A percentile compares a stretch with the other conserved stretches of the same genome.
Conservation (phyloP, 2,113 vertebrate species). For the Proterorhinus semilunaris region DNA sequence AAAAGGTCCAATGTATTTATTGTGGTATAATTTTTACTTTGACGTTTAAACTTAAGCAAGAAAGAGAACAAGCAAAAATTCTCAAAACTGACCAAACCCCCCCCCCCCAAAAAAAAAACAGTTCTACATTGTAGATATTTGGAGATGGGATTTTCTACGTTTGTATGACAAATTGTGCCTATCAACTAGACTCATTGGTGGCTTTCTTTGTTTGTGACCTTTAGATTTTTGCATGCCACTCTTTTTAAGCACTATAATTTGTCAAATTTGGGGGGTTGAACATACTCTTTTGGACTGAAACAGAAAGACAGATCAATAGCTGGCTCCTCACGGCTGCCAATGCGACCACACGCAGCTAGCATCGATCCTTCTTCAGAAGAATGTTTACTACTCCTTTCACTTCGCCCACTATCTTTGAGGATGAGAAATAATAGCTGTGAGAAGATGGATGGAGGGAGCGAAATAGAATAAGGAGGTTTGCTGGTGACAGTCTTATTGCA, state of each 20-base stretch:
- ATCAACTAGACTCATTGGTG: background rate
- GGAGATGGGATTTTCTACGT: background rate
- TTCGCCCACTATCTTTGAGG: slow-evolving; percentile 31
- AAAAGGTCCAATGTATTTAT: too few relatives aligned
- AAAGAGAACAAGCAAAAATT: too few relatives aligned
- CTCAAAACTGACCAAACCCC: too few relatives aligned
- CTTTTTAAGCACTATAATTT: slow-evolving; percentile 32
- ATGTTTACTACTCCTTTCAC: slow-evolving; percentile 32
- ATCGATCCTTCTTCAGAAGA: slow-evolving; percentile 74
- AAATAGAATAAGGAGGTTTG: slow-evolving; percentile 38
- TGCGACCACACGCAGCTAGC: slow-evolving; percentile 60
- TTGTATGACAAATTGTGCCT: background rate
- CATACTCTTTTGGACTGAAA: slow-evolving; percentile 59
- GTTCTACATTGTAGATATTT: too few relatives aligned
- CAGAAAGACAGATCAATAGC: slow-evolving; percentile 66
- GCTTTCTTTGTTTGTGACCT: slow-evolving; percentile 32
- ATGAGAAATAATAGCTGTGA: slow-evolving; percentile 64
- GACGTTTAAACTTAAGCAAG: too few relatives aligned
- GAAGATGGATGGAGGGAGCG: slow-evolving; percentile 35
- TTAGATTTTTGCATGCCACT: slow-evolving; percentile 24
- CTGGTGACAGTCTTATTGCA: slow-evolving; percentile 56
- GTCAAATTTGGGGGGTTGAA: slow-evolving; percentile 34
- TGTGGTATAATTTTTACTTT: too few relatives aligned
- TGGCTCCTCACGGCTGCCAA: slow-evolving; percentile 55
- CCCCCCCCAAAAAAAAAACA: too few relatives aligned